These are phyloP conservation scores for Nipponacmea schrenckii DNA, from an alignment of 2,888 invertebrate species.

Conservation along the genomic window DNA sequence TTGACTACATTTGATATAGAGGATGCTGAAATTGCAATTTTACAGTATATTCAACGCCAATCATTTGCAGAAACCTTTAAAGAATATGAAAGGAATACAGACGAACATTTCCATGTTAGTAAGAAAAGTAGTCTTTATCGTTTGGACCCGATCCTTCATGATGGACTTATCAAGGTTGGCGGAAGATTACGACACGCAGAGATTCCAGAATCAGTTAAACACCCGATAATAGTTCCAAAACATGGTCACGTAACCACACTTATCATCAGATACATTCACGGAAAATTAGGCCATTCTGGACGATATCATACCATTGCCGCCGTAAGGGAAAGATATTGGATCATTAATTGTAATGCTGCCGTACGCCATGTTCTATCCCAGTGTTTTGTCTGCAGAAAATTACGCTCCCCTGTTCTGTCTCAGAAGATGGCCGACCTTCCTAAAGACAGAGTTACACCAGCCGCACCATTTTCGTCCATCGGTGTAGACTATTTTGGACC, in stretches of 20 bases:
- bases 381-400: neutral
- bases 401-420: neutral
- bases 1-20: neutral
- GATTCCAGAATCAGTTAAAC: conserved; percentile 14
- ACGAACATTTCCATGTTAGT: too few species aligned
- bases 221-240: neutral
- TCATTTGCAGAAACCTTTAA: neutral
- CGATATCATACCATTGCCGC: conserved; percentile 13
- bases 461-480: conserved; percentile 7
- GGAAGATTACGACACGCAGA: conserved; percentile 11
- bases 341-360: neutral
- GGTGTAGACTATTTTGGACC: conserved; percentile 23
- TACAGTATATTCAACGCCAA: neutral
- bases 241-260: neutral
- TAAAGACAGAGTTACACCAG: conserved; percentile 1
- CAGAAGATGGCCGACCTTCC: conserved; percentile 27
- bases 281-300: conserved; percentile 13
- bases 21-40: neutral
- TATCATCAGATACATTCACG: conserved; percentile 10
- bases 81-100: too few species aligned
- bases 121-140: neutral
- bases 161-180: conserved; percentile 19
- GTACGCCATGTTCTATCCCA: neutral
- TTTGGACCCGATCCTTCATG: conserved; percentile 3
- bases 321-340: conserved; percentile 20